Percentiles rank a stretch among this genome's conserved stretches.
These are phyloP conservation scores for Zonotrichia leucophrys DNA, from an alignment of 2,113 vertebrate species.

Conservation along the genomic window DNA sequence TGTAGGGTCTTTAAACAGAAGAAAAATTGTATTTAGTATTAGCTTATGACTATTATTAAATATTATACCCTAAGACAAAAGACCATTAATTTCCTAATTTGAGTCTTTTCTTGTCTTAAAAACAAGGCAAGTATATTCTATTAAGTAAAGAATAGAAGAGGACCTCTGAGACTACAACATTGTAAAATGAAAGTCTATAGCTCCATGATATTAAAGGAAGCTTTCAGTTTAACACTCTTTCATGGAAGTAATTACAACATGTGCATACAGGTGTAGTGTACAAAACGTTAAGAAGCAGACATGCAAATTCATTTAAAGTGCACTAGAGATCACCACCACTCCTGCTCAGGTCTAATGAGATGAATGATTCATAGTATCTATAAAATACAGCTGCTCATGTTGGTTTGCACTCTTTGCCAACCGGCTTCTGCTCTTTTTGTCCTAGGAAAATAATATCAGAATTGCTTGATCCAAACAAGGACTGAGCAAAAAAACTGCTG, in stretches of 20 bases:
- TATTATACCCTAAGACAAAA: not conserved
- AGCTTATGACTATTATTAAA: not conserved
- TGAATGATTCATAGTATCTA: slow-evolving; percentile 60
- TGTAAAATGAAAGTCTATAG: not conserved
- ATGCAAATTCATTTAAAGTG: slow-evolving; percentile 58
- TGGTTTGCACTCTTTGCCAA: not conserved
- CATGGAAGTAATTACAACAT: not conserved
- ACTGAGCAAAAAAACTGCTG: not conserved
- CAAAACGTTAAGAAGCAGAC: slow-evolving; percentile 12
- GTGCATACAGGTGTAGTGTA: not conserved
- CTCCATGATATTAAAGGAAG: not conserved
- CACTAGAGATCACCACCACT: slow-evolving; percentile 35
- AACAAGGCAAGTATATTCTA: not conserved
- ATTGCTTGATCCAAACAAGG: not conserved
- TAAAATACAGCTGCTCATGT: not conserved
- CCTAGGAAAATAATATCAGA: not conserved
- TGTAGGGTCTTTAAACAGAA: not conserved
- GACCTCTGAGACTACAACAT: not conserved
- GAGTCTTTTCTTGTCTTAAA: not conserved
- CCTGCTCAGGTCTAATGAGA: slow-evolving; percentile 26
- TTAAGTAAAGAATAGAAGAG: not conserved
- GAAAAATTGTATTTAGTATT: not conserved
- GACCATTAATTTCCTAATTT: not conserved
- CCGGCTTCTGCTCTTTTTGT: not conserved
- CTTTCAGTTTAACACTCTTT: not conserved